These are phyloP conservation scores for Dichetophora obliterata DNA, from an alignment of 2,888 invertebrate species.

Conservation along the genomic window DNA sequence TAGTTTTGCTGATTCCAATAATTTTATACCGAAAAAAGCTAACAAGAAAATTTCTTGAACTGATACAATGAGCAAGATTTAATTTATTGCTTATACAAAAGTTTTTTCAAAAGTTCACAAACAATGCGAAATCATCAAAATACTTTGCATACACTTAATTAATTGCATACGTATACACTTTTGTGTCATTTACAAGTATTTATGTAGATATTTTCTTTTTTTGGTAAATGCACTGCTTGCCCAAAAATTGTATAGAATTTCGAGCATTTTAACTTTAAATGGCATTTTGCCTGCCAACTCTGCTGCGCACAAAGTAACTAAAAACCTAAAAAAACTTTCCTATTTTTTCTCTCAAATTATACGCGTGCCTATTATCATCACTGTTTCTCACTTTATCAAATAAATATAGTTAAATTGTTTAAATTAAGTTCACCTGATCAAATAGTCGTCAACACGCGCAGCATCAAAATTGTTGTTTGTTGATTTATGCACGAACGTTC, in stretches of 20 bases:
- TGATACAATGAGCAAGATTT: too few species aligned
- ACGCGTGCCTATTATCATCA: background rate
- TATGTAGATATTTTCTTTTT: too few species aligned
- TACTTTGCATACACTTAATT: too few species aligned
- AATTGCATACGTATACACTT: too few species aligned
- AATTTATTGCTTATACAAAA: too few species aligned
- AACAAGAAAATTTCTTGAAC: too few species aligned
- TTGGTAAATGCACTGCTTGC: background rate
- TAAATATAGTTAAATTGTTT: background rate
- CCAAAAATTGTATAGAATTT: background rate
- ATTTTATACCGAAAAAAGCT: too few species aligned
- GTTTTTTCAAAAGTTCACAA: too few species aligned
- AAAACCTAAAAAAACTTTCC: background rate
- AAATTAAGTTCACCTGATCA: slow-evolving; percentile 24
- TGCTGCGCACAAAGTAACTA: background rate
- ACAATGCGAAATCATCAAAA: too few species aligned
- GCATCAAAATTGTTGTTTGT: slow-evolving; percentile 45
- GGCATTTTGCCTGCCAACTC: background rate
- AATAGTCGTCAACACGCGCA: background rate
- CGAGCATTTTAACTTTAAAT: background rate
- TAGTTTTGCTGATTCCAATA: too few species aligned
- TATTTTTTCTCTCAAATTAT: slow-evolving; percentile 10
- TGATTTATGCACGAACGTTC: slow-evolving; percentile 33
- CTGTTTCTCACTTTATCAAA: background rate
- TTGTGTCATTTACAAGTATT: too few species aligned